Evolutionary conservation across 2,797 vertebrate species (phyloP).

Genomic region (Tarsius wallacei): DNA sequence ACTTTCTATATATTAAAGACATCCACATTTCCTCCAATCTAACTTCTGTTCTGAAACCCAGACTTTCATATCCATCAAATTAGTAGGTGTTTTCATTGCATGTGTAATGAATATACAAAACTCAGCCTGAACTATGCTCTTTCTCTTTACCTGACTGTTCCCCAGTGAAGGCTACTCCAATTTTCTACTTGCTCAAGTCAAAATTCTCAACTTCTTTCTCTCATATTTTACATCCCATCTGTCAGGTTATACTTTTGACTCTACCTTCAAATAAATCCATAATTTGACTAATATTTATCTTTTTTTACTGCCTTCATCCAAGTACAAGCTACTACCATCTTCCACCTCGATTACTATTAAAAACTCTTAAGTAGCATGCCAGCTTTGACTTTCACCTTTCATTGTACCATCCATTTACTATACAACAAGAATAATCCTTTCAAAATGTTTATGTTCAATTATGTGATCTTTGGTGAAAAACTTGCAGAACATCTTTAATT

Average conservation of each 20-base stretch:
- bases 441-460: background rate
- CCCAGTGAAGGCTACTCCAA: background rate
- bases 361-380: too few relatives aligned
- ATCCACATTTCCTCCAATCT: background rate
- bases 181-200: background rate
- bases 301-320: too few relatives aligned
- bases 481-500: background rate
- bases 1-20: background rate
- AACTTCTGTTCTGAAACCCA: background rate
- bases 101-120: background rate
- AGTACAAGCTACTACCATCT: background rate
- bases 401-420: background rate
- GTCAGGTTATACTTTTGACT: too few relatives aligned
- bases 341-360: background rate
- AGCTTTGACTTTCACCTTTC: background rate
- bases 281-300: background rate
- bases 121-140: background rate
- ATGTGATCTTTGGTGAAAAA: background rate
- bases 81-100: background rate
- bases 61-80: background rate
- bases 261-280: background rate
- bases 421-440: background rate
- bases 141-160: too few relatives aligned
- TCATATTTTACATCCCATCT: background rate
- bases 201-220: background rate